Evolutionary conservation across 2,113 vertebrate genomes (phyloP).

Genomic region (Charina bottae): DNA sequence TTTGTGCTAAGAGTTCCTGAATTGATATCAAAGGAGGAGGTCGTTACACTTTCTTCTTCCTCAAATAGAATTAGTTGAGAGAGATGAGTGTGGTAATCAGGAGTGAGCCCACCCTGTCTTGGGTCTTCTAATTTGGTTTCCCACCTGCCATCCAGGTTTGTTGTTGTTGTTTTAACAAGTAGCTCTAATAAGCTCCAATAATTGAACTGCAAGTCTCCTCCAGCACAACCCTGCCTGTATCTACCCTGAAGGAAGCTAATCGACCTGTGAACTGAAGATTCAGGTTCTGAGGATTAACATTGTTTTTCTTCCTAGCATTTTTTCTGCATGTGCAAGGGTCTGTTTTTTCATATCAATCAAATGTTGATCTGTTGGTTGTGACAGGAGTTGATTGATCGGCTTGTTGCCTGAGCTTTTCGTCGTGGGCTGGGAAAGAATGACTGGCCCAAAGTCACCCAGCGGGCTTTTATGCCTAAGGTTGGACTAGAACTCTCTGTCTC

Average conservation of each 20-base stretch:
- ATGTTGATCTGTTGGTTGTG: too few relatives aligned
- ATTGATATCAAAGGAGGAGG: too few relatives aligned
- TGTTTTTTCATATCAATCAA: too few relatives aligned
- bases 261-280: neutral
- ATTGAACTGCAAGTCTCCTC: neutral
- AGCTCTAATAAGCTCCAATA: neutral
- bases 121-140: neutral
- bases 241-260: neutral
- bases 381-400: too few relatives aligned
- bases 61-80: neutral
- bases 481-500: too few relatives aligned
- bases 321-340: too few relatives aligned
- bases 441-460: too few relatives aligned
- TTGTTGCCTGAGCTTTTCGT: too few relatives aligned
- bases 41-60: neutral
- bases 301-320: too few relatives aligned
- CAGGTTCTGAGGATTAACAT: neutral
- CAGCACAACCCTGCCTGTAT: neutral
- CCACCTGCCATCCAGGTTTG: neutral
- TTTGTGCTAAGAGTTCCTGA: too few relatives aligned
- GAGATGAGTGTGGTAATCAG: neutral
- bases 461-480: too few relatives aligned
- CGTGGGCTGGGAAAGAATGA: too few relatives aligned
- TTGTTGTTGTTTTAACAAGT: neutral
- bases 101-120: neutral